Conservation (phyloP, 2,888 invertebrate species). For the Metopia argyrocephala region DNA sequence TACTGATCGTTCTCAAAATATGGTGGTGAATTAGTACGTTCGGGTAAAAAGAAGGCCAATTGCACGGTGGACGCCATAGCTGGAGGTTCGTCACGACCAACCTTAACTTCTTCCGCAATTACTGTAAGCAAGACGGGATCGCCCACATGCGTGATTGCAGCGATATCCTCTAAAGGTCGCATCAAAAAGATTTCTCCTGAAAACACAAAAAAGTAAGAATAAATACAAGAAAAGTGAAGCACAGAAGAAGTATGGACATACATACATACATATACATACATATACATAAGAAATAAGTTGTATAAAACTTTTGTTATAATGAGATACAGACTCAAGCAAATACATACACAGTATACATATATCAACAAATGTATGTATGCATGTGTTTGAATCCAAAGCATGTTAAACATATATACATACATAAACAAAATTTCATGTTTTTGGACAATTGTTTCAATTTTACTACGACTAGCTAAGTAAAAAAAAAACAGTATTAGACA, state of each 20-base stretch:
- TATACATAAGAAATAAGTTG: too few species aligned
- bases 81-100: constrained; percentile 85
- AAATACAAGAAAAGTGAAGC: not conserved
- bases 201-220: constrained; percentile 67
- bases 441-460: not conserved
- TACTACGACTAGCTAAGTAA: not conserved
- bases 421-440: not conserved
- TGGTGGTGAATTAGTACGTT: constrained; percentile 86
- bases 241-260: not conserved
- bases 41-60: constrained; percentile 89
- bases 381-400: too few species aligned
- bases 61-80: constrained; percentile 90
- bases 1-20: constrained; percentile 89
- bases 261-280: not conserved
- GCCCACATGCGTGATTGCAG: constrained; percentile 88
- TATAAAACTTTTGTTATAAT: too few species aligned
- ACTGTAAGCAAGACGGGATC: constrained; percentile 91
- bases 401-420: not conserved
- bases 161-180: constrained; percentile 87
- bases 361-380: too few species aligned
- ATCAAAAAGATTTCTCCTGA: constrained; percentile 85
- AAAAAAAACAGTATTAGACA: not conserved
- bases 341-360: too few species aligned
- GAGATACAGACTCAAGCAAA: too few species aligned
- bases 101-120: constrained; percentile 90